phyloP scores from a whole-genome alignment of 2,113 vertebrate species.

The Oenanthe oenanthe region DNA sequence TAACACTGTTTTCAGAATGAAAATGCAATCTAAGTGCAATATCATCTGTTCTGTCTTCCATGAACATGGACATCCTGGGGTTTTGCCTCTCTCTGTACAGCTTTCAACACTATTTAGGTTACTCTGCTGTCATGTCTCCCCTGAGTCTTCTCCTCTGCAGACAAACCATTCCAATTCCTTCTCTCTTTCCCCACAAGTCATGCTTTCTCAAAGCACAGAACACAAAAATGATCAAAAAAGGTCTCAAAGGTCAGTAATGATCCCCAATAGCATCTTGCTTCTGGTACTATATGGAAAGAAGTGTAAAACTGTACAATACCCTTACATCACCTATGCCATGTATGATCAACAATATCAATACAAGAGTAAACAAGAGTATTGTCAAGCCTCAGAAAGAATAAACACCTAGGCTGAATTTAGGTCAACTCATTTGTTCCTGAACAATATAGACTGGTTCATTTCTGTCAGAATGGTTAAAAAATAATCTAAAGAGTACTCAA shows the following conservation, averaged over 20 bases:
- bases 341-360: not conserved
- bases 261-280: not conserved
- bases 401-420: not conserved
- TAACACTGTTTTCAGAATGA: not conserved
- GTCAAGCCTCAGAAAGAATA: not conserved
- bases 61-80: fast-evolving
- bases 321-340: not conserved
- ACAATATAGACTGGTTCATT: not conserved
- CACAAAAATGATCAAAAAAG: not conserved
- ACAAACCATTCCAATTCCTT: not conserved
- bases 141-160: not conserved
- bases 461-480: conserved; percentile 7
- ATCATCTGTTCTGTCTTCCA: not conserved
- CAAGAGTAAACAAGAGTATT: not conserved
- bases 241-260: not conserved
- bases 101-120: not conserved
- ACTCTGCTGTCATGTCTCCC: not conserved
- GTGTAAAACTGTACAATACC: not conserved
- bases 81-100: not conserved
- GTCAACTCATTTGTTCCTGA: not conserved
- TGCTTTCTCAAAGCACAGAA: not conserved
- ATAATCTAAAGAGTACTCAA: not conserved
- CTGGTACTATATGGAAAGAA: not conserved
- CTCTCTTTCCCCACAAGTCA: not conserved
- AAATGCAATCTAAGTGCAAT: not conserved